A percentile compares a stretch with the other conserved stretches of the same genome.
Conservation (phyloP, 2,113 vertebrate species). For the Xyliphius kryptos region DNA sequence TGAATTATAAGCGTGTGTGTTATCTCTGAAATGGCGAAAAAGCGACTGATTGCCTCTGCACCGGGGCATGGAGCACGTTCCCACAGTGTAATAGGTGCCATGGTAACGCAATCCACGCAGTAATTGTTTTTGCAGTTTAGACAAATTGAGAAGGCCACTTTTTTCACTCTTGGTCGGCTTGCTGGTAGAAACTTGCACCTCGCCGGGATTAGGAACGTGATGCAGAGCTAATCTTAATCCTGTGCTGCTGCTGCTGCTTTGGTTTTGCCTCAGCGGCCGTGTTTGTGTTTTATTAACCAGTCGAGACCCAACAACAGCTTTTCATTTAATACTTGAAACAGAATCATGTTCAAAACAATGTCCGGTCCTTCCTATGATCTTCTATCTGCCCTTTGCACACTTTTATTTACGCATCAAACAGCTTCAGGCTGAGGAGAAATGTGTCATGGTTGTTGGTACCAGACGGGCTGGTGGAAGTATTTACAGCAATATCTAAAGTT, state of each 20-base stretch:
- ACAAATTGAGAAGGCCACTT: constrained; percentile 58
- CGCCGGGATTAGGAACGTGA: constrained; percentile 30
- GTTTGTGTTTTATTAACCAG: neutral
- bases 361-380: too few species aligned
- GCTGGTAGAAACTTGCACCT: constrained; percentile 29
- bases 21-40: constrained; percentile 55
- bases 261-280: neutral
- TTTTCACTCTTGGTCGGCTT: constrained; percentile 38
- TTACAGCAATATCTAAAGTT: too few species aligned
- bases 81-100: constrained; percentile 58
- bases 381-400: too few species aligned
- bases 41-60: constrained; percentile 59
- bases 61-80: constrained; percentile 58
- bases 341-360: too few species aligned
- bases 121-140: constrained; percentile 63
- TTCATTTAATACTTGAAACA: too few species aligned
- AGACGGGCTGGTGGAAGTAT: too few species aligned
- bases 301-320: neutral
- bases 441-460: too few species aligned
- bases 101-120: constrained; percentile 59
- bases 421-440: too few species aligned
- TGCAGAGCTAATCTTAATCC: constrained; percentile 30
- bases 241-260: too few species aligned
- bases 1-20: constrained; percentile 61
- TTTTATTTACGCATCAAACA: too few species aligned